Conservation (phyloP, 2,113 vertebrate species). For the Carassius carassius region DNA sequence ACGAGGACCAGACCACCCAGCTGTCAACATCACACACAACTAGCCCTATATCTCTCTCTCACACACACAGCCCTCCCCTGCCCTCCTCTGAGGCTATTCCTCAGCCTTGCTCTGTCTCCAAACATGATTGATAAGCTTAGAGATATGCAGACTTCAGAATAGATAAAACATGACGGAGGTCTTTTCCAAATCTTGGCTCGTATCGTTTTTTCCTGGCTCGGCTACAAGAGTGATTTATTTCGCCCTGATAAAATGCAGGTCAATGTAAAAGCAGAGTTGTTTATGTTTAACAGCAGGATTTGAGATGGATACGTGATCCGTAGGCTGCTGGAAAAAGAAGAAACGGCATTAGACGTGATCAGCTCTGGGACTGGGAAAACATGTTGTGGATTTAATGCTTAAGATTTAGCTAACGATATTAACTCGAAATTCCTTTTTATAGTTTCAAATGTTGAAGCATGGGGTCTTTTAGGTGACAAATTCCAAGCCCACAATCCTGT, state of each 20-base stretch:
- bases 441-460: too few relatives aligned
- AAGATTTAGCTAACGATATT: neutral
- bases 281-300: slow-evolving; percentile 51
- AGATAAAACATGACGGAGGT: slow-evolving; percentile 54
- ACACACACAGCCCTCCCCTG: slow-evolving; percentile 23
- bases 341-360: slow-evolving; percentile 34
- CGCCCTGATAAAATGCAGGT: slow-evolving; percentile 50
- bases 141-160: slow-evolving; percentile 59
- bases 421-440: too few relatives aligned
- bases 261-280: slow-evolving; percentile 39
- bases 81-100: slow-evolving; percentile 51
- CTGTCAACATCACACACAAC: slow-evolving; percentile 77
- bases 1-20: slow-evolving; percentile 78
- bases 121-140: slow-evolving; percentile 64
- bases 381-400: neutral
- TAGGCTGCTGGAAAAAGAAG: slow-evolving; percentile 39
- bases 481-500: too few relatives aligned
- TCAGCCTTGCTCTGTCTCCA: slow-evolving; percentile 53
- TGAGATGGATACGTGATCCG: slow-evolving; percentile 42
- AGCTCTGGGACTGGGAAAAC: neutral
- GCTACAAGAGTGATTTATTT: slow-evolving; percentile 48
- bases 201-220: slow-evolving; percentile 46
- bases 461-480: too few relatives aligned
- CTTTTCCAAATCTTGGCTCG: slow-evolving; percentile 48
- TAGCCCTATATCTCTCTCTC: slow-evolving; percentile 69